These are phyloP conservation scores for Pipistrellus kuhlii DNA, from an alignment of 2,797 vertebrate species.

Conservation along the genomic window DNA sequence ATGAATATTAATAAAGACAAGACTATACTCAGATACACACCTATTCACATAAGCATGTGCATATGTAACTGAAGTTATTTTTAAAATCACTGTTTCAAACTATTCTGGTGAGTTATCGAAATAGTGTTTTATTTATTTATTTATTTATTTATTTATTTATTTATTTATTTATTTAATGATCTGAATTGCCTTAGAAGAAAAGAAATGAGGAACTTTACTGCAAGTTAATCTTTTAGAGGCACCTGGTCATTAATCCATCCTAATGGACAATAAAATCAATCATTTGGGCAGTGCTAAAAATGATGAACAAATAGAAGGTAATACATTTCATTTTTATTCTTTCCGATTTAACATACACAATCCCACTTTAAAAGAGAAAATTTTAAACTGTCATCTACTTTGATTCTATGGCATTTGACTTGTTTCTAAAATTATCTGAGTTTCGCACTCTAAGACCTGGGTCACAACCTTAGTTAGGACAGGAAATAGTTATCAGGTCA, in stretches of 20 bases:
- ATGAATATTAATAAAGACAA: neutral
- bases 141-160: neutral
- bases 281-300: constrained; percentile 65
- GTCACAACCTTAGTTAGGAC: constrained; percentile 95
- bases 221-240: constrained; percentile 36
- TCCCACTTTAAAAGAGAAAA: constrained; percentile 81
- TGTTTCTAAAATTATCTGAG: constrained; percentile 94
- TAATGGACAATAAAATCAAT: constrained; percentile 56
- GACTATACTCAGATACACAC: neutral
- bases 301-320: constrained; percentile 55
- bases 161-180: constrained; percentile 32
- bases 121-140: neutral
- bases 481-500: constrained; percentile 93
- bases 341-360: constrained; percentile 73
- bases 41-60: neutral
- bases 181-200: constrained; percentile 12
- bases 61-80: neutral
- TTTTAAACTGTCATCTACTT: constrained; percentile 79
- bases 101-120: neutral
- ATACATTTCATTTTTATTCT: constrained; percentile 81
- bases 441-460: constrained; percentile 92
- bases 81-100: neutral
- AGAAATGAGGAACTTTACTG: neutral
- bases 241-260: neutral
- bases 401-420: constrained; percentile 87